These are phyloP conservation scores for Drosophila atripex DNA, from an alignment of 2,888 invertebrate genomes.

Conservation along the genomic window DNA sequence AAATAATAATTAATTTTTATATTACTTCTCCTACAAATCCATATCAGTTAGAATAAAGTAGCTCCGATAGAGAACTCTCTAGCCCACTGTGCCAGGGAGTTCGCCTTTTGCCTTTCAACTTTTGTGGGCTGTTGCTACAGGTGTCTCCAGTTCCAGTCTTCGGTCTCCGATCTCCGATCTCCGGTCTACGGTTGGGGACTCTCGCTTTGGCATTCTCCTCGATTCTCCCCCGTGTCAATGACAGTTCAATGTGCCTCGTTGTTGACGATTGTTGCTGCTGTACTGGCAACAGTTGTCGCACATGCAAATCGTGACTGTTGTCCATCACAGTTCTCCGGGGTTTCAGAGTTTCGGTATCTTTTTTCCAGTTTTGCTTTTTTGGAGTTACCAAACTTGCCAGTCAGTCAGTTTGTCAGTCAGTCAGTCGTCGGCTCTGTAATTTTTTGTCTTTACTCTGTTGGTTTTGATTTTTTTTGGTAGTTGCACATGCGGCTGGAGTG, in stretches of 20 bases:
- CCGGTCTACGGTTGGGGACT: slow-evolving; percentile 31
- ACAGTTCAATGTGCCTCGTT: slow-evolving; percentile 80
- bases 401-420: slow-evolving; percentile 58
- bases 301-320: slow-evolving; percentile 80
- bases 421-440: slow-evolving; percentile 31
- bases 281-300: slow-evolving; percentile 75
- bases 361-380: not conserved
- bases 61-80: not conserved
- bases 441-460: slow-evolving; percentile 29
- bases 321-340: slow-evolving; percentile 67
- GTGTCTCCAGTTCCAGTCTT: slow-evolving; percentile 56
- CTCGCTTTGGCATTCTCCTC: slow-evolving; percentile 44
- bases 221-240: slow-evolving; percentile 79
- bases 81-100: slow-evolving; percentile 47
- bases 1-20: not conserved
- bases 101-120: slow-evolving; percentile 76
- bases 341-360: slow-evolving; percentile 8
- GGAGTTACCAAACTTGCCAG: slow-evolving; percentile 68
- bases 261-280: slow-evolving; percentile 60
- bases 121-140: slow-evolving; percentile 58
- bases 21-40: too few relatives aligned
- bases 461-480: slow-evolving; percentile 59
- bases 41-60: not conserved
- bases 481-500: slow-evolving; percentile 71
- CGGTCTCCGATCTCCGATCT: slow-evolving; percentile 24